Percentiles rank a stretch among this genome's conserved stretches.
These are phyloP conservation scores for Babylonia areolata DNA, from an alignment of 1,140 invertebrate genomes.

Conservation along the genomic window DNA sequence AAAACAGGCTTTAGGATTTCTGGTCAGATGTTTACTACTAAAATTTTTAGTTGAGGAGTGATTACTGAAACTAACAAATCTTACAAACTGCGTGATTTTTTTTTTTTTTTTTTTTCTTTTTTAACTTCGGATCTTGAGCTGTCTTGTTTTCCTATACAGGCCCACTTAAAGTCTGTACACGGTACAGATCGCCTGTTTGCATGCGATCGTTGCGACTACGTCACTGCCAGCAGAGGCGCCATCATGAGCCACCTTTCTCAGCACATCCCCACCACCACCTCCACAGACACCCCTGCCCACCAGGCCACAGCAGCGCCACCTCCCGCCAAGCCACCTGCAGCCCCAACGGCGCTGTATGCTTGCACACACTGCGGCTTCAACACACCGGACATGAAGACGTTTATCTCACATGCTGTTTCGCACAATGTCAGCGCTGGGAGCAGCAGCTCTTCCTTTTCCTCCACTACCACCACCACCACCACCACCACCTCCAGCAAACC, in stretches of 20 bases:
- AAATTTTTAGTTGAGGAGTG: too few relatives aligned
- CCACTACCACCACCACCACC: background rate
- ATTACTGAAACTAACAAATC: too few relatives aligned
- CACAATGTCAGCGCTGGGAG: background rate
- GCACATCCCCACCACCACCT: conserved; percentile 16
- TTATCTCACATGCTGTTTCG: background rate
- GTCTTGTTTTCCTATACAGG: conserved; percentile 37
- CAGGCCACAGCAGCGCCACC: background rate
- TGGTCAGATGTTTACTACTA: too few relatives aligned
- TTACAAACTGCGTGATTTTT: too few relatives aligned
- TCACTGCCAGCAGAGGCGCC: conserved; percentile 57
- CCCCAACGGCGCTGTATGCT: background rate
- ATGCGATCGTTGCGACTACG: conserved; percentile 67
- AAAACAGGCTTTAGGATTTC: too few relatives aligned
- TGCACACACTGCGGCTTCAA: conserved; percentile 11
- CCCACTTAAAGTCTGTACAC: conserved; percentile 63
- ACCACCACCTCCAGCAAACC: background rate
- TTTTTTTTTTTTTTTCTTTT: too few relatives aligned
- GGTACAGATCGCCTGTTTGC: conserved; percentile 61
- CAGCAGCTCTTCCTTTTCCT: too few relatives aligned
- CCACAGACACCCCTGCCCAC: background rate
- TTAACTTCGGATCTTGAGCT: too few relatives aligned
- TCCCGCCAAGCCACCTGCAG: background rate
- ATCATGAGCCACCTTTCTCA: conserved; percentile 61
- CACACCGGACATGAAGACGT: background rate